Conservation (phyloP, 2,888 invertebrate genomes). For the Ectemnius cavifrons region DNA sequence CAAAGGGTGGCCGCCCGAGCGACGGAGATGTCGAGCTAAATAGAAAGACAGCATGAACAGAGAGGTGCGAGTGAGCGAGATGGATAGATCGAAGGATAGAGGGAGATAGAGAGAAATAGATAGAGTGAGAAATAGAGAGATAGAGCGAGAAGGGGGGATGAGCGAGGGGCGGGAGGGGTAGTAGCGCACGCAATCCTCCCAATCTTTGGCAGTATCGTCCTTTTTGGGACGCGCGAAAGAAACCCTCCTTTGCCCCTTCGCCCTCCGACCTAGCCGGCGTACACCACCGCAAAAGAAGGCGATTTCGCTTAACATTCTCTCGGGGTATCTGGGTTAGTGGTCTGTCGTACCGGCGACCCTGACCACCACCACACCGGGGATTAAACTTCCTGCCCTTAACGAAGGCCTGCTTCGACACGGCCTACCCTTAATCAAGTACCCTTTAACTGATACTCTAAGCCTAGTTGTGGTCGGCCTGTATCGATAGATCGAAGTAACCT, state of each 20-base stretch:
- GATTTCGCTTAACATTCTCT: conserved; percentile 24
- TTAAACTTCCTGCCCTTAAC: conserved; percentile 18
- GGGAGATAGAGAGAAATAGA: too few species aligned
- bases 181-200: conserved; percentile 37
- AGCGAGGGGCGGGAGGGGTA: conserved; percentile 15
- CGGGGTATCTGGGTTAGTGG: conserved; percentile 62
- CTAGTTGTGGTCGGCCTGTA: background rate
- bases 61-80: background rate
- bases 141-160: background rate
- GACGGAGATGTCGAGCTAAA: background rate
- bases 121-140: background rate
- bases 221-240: conserved; percentile 8
- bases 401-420: conserved; percentile 5
- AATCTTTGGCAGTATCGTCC: conserved; percentile 18
- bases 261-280: too few species aligned
- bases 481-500: too few species aligned
- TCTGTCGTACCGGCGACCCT: conserved; percentile 39
- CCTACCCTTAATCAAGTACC: background rate
- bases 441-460: background rate
- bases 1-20: conserved; percentile 46
- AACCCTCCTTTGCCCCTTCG: too few species aligned
- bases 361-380: conserved; percentile 34
- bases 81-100: too few species aligned
- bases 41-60: conserved; percentile 25
- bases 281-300: conserved; percentile 29